Conservation (phyloP, 2,113 vertebrate species). For the Bujurquina vittata region DNA sequence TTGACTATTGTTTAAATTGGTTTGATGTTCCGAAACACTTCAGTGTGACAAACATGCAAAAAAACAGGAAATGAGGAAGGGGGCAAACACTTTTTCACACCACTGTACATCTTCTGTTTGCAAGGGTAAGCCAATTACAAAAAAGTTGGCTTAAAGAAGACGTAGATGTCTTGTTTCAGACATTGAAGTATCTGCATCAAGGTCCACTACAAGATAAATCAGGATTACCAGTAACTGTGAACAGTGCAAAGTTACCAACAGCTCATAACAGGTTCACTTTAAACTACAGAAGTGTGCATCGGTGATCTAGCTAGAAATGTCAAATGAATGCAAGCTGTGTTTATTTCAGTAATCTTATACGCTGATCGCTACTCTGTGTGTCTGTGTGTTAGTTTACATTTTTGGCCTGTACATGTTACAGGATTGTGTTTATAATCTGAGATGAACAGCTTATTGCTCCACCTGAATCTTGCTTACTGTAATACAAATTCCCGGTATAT, state of each 20-base stretch:
- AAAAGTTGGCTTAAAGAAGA: background rate
- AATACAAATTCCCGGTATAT: background rate
- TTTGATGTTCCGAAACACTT: too few relatives aligned
- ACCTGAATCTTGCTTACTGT: background rate
- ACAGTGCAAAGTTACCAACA: background rate
- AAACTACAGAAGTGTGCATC: background rate
- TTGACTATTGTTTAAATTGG: too few relatives aligned
- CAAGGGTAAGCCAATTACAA: background rate
- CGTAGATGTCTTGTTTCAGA: background rate
- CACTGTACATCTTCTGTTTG: conserved; percentile 8
- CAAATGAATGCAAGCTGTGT: background rate
- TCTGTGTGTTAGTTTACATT: background rate
- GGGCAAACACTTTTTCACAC: too few relatives aligned
- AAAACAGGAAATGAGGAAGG: too few relatives aligned
- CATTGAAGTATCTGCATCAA: background rate
- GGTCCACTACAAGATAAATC: background rate
- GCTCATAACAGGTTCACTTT: background rate
- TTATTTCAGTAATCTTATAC: background rate
- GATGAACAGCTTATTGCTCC: background rate
- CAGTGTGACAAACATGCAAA: too few relatives aligned
- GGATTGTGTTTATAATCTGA: background rate
- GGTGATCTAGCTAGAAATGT: background rate
- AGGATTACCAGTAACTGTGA: too few relatives aligned
- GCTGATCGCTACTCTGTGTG: background rate
- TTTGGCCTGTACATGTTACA: background rate